phyloP scores from a whole-genome alignment of 2,113 vertebrate genomes.

The Chunga burmeisteri region DNA sequence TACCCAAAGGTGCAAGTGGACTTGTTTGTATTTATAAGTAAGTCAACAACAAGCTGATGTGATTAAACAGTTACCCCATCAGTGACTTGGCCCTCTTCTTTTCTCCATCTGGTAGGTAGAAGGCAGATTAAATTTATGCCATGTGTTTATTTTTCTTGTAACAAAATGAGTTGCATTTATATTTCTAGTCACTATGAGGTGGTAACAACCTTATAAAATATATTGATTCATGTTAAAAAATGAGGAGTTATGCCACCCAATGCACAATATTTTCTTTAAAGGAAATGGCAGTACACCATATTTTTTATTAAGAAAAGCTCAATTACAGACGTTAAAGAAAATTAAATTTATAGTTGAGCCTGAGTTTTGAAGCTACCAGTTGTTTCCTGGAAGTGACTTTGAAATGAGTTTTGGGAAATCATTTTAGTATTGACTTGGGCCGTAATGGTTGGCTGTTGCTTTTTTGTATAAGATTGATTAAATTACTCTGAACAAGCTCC shows the following conservation, averaged over 20 bases:
- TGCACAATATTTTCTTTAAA: neutral
- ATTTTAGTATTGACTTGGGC: constrained; percentile 61
- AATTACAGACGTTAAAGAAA: constrained; percentile 36
- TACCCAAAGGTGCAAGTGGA: neutral
- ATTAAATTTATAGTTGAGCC: constrained; percentile 29
- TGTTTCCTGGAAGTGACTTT: constrained; percentile 62
- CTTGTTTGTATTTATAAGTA: neutral
- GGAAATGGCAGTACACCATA: neutral
- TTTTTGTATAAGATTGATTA: constrained; percentile 61
- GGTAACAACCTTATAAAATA: neutral
- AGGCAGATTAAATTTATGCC: constrained; percentile 14
- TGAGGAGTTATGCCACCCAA: neutral
- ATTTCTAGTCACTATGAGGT: neutral
- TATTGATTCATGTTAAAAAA: neutral
- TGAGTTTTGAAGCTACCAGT: constrained; percentile 33
- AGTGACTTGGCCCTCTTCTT: constrained; percentile 10
- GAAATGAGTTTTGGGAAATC: constrained; percentile 68
- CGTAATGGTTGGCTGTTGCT: constrained; percentile 32
- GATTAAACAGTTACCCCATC: constrained; percentile 32
- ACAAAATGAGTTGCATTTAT: neutral
- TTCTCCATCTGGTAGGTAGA: constrained; percentile 36
- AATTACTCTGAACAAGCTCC: constrained; percentile 57
- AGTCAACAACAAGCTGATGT: neutral
- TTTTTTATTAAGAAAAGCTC: neutral
- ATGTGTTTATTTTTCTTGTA: constrained; percentile 30